phyloP scores from a whole-genome alignment of 2,797 vertebrate genomes.

The Emydoidea blandingii region DNA sequence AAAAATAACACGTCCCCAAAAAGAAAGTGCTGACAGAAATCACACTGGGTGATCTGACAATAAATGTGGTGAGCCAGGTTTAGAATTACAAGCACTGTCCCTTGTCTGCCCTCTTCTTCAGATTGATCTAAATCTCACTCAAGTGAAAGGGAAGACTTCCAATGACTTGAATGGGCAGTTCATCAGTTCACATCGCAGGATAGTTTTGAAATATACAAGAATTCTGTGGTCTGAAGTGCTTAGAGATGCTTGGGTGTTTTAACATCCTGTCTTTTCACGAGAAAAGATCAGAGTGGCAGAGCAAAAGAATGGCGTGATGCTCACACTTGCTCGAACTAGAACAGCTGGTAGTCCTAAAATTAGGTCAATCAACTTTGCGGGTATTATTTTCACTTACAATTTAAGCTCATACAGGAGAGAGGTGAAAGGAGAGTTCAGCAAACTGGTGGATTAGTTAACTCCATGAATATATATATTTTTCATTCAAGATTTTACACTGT shows the following conservation, averaged over 20 bases:
- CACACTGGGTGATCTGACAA: neutral
- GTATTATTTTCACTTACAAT: neutral
- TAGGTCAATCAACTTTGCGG: neutral
- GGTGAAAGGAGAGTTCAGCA: neutral
- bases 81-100: fast-evolving
- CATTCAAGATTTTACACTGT: neutral
- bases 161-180: neutral
- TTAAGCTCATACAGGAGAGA: neutral
- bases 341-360: neutral
- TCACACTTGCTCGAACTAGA: neutral
- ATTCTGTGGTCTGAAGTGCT: neutral
- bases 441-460: neutral
- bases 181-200: neutral
- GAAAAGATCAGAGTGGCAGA: neutral
- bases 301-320: neutral
- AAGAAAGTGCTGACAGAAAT: neutral
- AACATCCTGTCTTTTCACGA: fast-evolving
- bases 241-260: neutral
- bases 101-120: neutral
- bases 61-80: neutral
- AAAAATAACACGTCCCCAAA: neutral
- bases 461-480: neutral
- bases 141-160: neutral
- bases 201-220: neutral
- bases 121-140: neutral